Conservation (phyloP, 1,140 invertebrate genomes). For the Cepaea nemoralis region DNA sequence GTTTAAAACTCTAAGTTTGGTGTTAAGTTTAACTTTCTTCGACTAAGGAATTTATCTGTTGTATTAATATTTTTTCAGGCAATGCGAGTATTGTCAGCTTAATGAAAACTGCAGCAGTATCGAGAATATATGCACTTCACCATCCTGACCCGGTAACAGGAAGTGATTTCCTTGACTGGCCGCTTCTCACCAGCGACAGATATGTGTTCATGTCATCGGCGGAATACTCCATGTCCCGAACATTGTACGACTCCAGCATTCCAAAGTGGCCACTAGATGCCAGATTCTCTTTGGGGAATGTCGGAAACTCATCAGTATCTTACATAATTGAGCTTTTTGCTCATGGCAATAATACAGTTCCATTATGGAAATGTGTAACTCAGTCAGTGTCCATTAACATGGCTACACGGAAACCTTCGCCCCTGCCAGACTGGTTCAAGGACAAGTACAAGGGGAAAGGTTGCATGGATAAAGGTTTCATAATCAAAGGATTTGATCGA, state of each 20-base stretch:
- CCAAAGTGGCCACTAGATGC: constrained; percentile 24
- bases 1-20: no score
- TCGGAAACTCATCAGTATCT: constrained; percentile 29
- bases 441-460: constrained; percentile 23
- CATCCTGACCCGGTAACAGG: background rate
- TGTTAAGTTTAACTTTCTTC: no score
- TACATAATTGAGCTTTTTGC: background rate
- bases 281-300: background rate
- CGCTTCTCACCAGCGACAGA: background rate
- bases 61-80: background rate
- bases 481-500: background rate
- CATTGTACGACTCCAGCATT: background rate
- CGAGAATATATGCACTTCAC: constrained; percentile 1
- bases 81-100: constrained; percentile 2
- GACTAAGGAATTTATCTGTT: no score
- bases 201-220: constrained; percentile 4
- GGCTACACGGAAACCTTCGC: constrained; percentile 29
- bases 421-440: constrained; percentile 27
- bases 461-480: constrained; percentile 3
- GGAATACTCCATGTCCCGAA: background rate
- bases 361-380: background rate
- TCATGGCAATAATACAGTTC: background rate
- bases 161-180: constrained; percentile 8
- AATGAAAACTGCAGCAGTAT: background rate
- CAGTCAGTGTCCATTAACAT: constrained; percentile 36